A percentile compares a stretch with the other conserved stretches of the same genome.
Conservation (phyloP, 2,888 invertebrate genomes). For the Drosophila parthenogenetica region DNA sequence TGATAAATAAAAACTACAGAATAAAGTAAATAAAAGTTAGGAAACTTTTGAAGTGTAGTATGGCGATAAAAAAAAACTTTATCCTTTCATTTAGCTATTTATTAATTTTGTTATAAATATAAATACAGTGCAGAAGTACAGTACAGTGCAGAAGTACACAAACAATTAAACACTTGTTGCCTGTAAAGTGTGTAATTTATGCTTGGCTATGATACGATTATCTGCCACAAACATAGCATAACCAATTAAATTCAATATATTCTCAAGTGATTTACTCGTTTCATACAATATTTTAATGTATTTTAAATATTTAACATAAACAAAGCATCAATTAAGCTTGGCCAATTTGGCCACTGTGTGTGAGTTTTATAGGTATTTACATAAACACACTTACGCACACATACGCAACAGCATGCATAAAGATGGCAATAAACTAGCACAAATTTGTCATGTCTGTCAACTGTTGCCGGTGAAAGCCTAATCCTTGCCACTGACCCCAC, state of each 20-base stretch:
- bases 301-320: slow-evolving; percentile 48
- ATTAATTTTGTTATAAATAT: neutral
- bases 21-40: too few relatives aligned
- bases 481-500: slow-evolving; percentile 69
- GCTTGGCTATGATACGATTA: slow-evolving; percentile 2
- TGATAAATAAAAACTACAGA: too few relatives aligned
- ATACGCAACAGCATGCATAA: slow-evolving; percentile 18
- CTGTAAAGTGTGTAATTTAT: slow-evolving; percentile 16
- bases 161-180: neutral
- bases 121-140: too few relatives aligned
- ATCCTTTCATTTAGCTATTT: neutral
- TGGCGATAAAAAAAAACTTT: neutral
- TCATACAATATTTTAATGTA: slow-evolving; percentile 39
- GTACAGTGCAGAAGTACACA: too few relatives aligned
- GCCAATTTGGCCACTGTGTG: slow-evolving; percentile 47
- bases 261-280: slow-evolving; percentile 29
- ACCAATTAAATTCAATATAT: slow-evolving; percentile 15
- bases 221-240: neutral
- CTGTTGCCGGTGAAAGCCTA: slow-evolving; percentile 66
- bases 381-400: slow-evolving; percentile 27
- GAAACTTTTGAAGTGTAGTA: neutral
- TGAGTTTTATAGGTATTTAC: slow-evolving; percentile 43
- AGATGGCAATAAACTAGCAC: slow-evolving; percentile 44
- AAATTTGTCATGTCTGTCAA: slow-evolving; percentile 70
- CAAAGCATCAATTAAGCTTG: slow-evolving; percentile 55